Base-by-base conservation (phyloP, 2,797 vertebrate genomes). In the Bovichtus diacanthus region DNA sequence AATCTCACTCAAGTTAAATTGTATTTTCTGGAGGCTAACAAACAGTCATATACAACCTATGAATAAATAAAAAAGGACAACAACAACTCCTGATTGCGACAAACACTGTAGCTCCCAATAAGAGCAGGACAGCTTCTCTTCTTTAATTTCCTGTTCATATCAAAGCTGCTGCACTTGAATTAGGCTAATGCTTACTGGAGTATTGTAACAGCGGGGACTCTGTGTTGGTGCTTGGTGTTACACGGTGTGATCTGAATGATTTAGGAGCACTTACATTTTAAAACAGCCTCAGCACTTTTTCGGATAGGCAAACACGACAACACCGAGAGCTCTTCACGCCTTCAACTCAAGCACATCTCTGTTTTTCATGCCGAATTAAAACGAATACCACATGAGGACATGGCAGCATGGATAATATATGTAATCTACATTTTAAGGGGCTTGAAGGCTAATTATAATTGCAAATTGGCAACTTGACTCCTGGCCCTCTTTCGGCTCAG, bases 391-490 rank as follows among this genome's bases (percentile, higher is more conserved):
- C 76, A 79, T 9, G 38, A 86, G 73, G 36, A 77, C 75, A 38
- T 15, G 58, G 71, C 44, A 15, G 71, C 80, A 43, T 47, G 72
- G 43, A 54, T 58, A 70, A 82, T 80, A 73, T 82, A 73, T 59
- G 65, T 74, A 74, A 83, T 87, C 71, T 84, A 78, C 78, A 86
- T 85, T 88, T 78, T 53, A 71, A 83, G 74, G 75, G 44, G 70
- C 74, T 79, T 29, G 63, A 43, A 65, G 68, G 68, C 63, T 79
- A 70, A 90, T 88, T 88, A 73, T 76, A 87, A 88, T 85, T 85
- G 80, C 76, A 85, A 90, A 90, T 86, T 60, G 61, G 65, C 34
- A 73, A 38, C 73, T 87, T 81, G 76, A 88, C 87, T 88, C 66
- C 64, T 77, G 71, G 79, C 77, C 70, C 59, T 78, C 16, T 76